phyloP scores from a whole-genome alignment of 2,797 vertebrate genomes.

The Microcaecilia unicolor region DNA sequence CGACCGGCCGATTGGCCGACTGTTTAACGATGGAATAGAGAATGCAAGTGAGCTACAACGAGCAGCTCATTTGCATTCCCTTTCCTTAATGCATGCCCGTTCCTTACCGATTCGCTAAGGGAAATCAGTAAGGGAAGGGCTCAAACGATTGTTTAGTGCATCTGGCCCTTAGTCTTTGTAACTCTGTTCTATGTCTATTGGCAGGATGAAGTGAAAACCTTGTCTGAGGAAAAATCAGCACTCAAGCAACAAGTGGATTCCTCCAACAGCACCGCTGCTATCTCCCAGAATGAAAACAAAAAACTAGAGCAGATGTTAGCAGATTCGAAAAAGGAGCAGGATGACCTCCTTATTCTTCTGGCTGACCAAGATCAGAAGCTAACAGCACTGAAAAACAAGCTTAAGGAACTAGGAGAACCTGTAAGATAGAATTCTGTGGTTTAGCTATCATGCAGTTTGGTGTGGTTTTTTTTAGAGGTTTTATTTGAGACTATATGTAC shows the following conservation, averaged over 20 bases:
- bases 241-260: conserved; percentile 79
- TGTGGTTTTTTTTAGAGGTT: too few species aligned
- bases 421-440: conserved; percentile 43
- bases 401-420: conserved; percentile 80
- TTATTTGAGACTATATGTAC: too few species aligned
- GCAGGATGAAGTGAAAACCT: conserved; percentile 64
- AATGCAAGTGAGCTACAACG: too few species aligned
- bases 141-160: too few species aligned
- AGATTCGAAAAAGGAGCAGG: conserved; percentile 93
- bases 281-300: conserved; percentile 79
- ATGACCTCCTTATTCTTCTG: conserved; percentile 89
- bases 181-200: not conserved
- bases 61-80: too few species aligned
- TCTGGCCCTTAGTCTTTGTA: too few species aligned
- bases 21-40: too few species aligned
- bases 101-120: too few species aligned
- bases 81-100: too few species aligned
- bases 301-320: conserved; percentile 78
- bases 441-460: too few species aligned
- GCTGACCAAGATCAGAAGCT: conserved; percentile 98
- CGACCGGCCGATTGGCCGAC: too few species aligned
- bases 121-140: too few species aligned
- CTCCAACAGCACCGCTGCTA: conserved; percentile 75
- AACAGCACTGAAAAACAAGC: conserved; percentile 61
- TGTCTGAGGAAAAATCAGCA: conserved; percentile 51